Percentiles rank a stretch among this genome's conserved stretches.
Conservation (phyloP, 2,888 invertebrate genomes). For the Tenthredo distinguenda region DNA sequence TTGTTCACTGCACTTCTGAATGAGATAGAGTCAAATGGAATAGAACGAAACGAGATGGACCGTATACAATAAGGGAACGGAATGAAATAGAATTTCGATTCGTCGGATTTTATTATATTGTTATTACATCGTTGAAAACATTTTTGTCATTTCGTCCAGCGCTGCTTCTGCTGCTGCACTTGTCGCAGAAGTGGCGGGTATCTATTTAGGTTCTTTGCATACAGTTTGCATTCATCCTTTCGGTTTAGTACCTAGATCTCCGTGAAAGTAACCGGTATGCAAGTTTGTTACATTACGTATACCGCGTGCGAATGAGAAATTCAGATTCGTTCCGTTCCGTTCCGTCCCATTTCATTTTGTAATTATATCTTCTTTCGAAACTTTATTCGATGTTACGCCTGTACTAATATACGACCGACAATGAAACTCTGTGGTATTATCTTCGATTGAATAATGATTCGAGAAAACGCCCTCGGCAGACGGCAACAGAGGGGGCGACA, state of each 20-base stretch:
- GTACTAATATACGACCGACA: not conserved
- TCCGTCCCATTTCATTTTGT: too few relatives aligned
- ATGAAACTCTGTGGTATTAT: not conserved
- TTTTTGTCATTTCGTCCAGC: not conserved
- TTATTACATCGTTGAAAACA: not conserved
- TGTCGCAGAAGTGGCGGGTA: not conserved
- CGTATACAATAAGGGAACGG: not conserved
- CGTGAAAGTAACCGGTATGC: not conserved
- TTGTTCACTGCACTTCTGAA: not conserved
- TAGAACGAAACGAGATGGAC: not conserved
- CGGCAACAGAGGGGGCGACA: not conserved
- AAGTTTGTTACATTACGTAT: too few relatives aligned
- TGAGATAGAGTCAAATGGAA: not conserved
- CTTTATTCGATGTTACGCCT: too few relatives aligned
- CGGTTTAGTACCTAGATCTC: not conserved
- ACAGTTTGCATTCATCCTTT: not conserved
- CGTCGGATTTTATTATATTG: not conserved
- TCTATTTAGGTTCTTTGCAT: not conserved
- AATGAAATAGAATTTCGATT: conserved; percentile 2
- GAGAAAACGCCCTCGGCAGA: not conserved
- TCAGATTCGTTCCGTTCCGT: too few relatives aligned
- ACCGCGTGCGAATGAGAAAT: too few relatives aligned
- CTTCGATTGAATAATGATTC: not conserved
- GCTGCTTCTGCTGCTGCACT: not conserved
- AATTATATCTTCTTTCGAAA: too few relatives aligned